Percentiles rank a stretch among this genome's conserved stretches.
phyloP scores from a whole-genome alignment of 2,113 vertebrate genomes.

The Syngnathus typhle region DNA sequence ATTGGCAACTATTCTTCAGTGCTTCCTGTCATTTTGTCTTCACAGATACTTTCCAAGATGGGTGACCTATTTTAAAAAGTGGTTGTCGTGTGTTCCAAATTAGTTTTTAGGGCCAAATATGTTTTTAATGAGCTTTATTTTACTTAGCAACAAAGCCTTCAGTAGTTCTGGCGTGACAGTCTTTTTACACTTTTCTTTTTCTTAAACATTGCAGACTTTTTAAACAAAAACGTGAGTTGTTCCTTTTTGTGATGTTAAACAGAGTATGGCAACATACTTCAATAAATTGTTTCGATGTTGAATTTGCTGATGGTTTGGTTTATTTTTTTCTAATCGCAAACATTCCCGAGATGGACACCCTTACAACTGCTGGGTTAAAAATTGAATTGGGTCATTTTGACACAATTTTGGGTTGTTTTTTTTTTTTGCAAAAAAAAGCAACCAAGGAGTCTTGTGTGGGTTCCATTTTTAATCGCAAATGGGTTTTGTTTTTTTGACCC shows the following conservation, averaged over 20 bases:
- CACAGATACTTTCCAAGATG: not conserved
- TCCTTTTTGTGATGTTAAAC: constrained; percentile 36
- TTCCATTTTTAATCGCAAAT: too few relatives aligned
- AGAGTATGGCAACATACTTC: constrained; percentile 49
- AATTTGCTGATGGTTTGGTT: constrained; percentile 15
- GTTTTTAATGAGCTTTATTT: not conserved
- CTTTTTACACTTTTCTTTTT: not conserved
- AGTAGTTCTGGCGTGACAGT: not conserved
- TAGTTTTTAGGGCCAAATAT: constrained; percentile 34
- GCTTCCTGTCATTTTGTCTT: not conserved
- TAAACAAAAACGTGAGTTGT: constrained; percentile 17
- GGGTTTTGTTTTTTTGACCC: too few relatives aligned
- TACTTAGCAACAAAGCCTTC: not conserved
- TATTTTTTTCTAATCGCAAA: not conserved
- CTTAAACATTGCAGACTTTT: constrained; percentile 9
- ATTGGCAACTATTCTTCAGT: not conserved
- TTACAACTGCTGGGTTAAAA: too few relatives aligned
- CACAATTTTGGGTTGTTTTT: too few relatives aligned
- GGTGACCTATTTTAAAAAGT: constrained; percentile 4
- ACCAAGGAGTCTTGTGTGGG: too few relatives aligned
- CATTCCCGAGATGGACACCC: not conserved
- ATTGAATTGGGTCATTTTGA: too few relatives aligned
- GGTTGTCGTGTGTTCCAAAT: constrained; percentile 20
- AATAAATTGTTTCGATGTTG: constrained; percentile 61
- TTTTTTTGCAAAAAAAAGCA: too few relatives aligned